Conservation (phyloP, 2,113 vertebrate genomes). For the Rallus limicola region DNA sequence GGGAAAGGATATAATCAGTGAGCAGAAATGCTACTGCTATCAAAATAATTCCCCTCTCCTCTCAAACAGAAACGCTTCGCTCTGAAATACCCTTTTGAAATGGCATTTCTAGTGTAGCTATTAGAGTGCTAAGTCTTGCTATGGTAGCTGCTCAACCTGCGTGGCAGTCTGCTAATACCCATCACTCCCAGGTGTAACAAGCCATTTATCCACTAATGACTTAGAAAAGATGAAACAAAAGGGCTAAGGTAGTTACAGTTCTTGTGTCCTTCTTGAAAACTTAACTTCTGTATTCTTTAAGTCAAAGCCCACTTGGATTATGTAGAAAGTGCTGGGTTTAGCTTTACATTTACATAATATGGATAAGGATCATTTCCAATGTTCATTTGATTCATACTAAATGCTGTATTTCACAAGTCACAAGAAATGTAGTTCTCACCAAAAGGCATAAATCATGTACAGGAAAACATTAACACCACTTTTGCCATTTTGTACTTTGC, state of each 20-base stretch:
- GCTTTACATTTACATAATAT: background rate
- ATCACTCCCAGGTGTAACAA: background rate
- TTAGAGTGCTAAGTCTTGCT: background rate
- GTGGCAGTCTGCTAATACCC: background rate
- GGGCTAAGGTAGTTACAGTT: background rate
- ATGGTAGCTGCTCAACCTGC: background rate
- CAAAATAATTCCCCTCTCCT: background rate
- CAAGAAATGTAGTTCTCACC: background rate
- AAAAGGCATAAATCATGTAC: background rate
- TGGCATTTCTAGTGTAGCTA: background rate
- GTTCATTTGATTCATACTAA: background rate
- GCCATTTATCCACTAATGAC: background rate
- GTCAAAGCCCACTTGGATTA: background rate
- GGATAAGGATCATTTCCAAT: background rate
- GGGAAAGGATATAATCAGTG: background rate
- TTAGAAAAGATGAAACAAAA: background rate
- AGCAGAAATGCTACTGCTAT: background rate
- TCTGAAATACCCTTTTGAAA: background rate
- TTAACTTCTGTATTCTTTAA: background rate
- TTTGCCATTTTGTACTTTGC: background rate
- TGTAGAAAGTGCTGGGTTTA: background rate
- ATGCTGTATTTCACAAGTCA: background rate
- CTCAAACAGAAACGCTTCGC: background rate
- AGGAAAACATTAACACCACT: background rate
- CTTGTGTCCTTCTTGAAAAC: background rate